Evolutionary conservation across 2,888 invertebrate species (phyloP).

Genomic region (Actias luna): DNA sequence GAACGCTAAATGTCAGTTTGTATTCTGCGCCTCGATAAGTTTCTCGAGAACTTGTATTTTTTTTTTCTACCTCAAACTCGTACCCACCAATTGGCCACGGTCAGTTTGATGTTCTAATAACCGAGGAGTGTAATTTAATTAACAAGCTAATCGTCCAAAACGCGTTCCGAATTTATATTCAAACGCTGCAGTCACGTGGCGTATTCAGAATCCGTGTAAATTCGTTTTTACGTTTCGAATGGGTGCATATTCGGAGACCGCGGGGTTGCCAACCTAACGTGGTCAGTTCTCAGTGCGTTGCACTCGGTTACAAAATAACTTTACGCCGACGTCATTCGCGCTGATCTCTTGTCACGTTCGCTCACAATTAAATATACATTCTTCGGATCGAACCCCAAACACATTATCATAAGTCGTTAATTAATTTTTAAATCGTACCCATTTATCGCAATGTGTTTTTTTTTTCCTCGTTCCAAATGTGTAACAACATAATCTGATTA

Average conservation of each 20-base stretch:
- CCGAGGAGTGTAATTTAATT: slow-evolving; percentile 43
- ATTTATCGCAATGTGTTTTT: slow-evolving; percentile 50
- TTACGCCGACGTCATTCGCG: slow-evolving; percentile 62
- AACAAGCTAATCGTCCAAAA: slow-evolving; percentile 41
- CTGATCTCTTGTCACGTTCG: slow-evolving; percentile 59
- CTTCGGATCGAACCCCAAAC: slow-evolving; percentile 50
- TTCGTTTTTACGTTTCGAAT: slow-evolving; percentile 63
- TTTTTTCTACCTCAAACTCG: slow-evolving; percentile 25
- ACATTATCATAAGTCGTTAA: slow-evolving; percentile 71
- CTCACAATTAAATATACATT: slow-evolving; percentile 65
- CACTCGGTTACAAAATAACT: slow-evolving; percentile 73
- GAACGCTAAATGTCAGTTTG: slow-evolving; percentile 69
- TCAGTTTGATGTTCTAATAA: slow-evolving; percentile 30
- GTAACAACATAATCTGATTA: slow-evolving; percentile 45
- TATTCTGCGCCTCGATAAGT: slow-evolving; percentile 41
- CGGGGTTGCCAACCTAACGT: slow-evolving; percentile 60
- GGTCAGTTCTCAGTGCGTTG: slow-evolving; percentile 69
- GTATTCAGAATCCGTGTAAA: slow-evolving; percentile 56
- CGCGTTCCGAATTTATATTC: slow-evolving; percentile 48
- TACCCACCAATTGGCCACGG: slow-evolving; percentile 24
- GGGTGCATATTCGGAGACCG: slow-evolving; percentile 40
- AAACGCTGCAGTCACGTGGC: slow-evolving; percentile 54
- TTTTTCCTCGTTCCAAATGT: slow-evolving; percentile 50
- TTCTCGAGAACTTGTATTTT: slow-evolving; percentile 18
- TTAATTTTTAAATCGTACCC: slow-evolving; percentile 66